phyloP scores from a whole-genome alignment of 1,140 invertebrate genomes.

The Sycobia sp. region DNA sequence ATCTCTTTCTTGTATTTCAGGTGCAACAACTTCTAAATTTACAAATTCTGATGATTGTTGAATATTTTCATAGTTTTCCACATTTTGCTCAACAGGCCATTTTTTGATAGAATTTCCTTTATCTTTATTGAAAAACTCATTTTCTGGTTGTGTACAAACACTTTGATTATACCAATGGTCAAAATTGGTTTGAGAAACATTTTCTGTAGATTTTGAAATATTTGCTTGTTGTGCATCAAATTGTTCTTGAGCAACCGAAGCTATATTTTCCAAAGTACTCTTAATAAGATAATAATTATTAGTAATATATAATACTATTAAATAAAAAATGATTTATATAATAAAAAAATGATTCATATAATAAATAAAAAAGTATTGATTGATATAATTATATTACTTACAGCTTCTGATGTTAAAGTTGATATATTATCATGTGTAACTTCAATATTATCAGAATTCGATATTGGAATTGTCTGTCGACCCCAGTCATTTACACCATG shows the following conservation, averaged over 20 bases:
- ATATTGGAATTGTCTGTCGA: slow-evolving; percentile 13
- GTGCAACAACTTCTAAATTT: slow-evolving; percentile 53
- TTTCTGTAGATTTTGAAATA: slow-evolving; percentile 29
- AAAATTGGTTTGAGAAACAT: slow-evolving; percentile 45
- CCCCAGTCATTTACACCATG: slow-evolving; percentile 19
- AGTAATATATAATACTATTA: background rate
- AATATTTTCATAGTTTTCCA: slow-evolving; percentile 58
- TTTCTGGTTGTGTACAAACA: slow-evolving; percentile 33
- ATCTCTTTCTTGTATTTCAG: slow-evolving; percentile 47
- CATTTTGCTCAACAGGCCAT: slow-evolving; percentile 46
- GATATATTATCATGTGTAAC: slow-evolving; percentile 40
- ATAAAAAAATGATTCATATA: background rate
- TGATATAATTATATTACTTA: slow-evolving; percentile 14
- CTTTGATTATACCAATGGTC: slow-evolving; percentile 59
- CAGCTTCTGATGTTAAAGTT: slow-evolving; percentile 34
- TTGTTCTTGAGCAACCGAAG: slow-evolving; percentile 4
- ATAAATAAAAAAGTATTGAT: no score
- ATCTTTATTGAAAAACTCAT: slow-evolving; percentile 43
- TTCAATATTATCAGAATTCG: slow-evolving; percentile 20
- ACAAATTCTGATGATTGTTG: slow-evolving; percentile 52
- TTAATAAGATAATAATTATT: background rate
- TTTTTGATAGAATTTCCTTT: slow-evolving; percentile 36
- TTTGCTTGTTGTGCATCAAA: slow-evolving; percentile 6
- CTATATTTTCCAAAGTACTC: slow-evolving; percentile 3
- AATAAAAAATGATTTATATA: background rate